Evolutionary conservation across 1,140 invertebrate genomes (phyloP).

Genomic region (Camponotus pennsylvanicus): DNA sequence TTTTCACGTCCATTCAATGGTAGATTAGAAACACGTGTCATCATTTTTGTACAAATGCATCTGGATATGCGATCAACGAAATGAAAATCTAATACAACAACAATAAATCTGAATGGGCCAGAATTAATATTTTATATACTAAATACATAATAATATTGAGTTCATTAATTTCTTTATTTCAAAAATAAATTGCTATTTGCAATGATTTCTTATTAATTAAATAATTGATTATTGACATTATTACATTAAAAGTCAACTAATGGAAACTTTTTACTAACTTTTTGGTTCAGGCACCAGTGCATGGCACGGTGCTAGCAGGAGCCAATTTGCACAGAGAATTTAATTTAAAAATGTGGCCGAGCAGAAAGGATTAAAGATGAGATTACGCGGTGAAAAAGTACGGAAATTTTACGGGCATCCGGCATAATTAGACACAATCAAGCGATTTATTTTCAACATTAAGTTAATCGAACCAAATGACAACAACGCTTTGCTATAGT

Average conservation of each 20-base stretch:
- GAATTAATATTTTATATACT: background rate
- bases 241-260: slow-evolving; percentile 43
- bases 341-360: slow-evolving; percentile 75
- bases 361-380: slow-evolving; percentile 18
- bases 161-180: background rate
- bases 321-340: slow-evolving; percentile 76
- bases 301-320: slow-evolving; percentile 25
- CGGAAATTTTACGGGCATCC: slow-evolving; percentile 53
- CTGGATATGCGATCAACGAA: slow-evolving; percentile 43
- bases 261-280: background rate
- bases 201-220: background rate
- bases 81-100: slow-evolving; percentile 59
- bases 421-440: slow-evolving; percentile 52
- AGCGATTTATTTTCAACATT: slow-evolving; percentile 40
- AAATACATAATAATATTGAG: background rate
- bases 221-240: background rate
- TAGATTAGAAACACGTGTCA: background rate
- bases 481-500: background rate
- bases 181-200: background rate
- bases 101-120: background rate
- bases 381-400: slow-evolving; percentile 66
- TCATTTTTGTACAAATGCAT: background rate
- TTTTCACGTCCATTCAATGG: slow-evolving; percentile 58
- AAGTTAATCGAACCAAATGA: slow-evolving; percentile 9
- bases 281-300: background rate